Base-by-base conservation (phyloP, 37 sponge, comb jelly and placozoan genomes). In the Crambe crambe region DNA sequence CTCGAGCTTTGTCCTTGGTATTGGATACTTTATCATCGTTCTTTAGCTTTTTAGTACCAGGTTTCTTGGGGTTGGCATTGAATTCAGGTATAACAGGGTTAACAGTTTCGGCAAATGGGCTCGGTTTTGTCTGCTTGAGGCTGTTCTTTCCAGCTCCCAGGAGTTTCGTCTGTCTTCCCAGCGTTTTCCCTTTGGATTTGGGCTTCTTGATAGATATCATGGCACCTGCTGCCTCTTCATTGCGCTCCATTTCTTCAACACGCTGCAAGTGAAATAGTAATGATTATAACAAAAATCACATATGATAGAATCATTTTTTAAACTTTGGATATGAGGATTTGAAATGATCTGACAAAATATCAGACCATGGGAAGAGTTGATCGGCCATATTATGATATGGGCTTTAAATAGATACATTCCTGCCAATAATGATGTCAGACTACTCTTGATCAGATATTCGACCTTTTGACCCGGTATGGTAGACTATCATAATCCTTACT, bases 41-140 rank as follows among this genome's bases (percentile, higher is more conserved):
- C 66, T 31, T 65, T 18, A 29, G 31, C 30, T 59, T 27, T 47
- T 71, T 26, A 44, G 58, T 22, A 31, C 43, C 8, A 25, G 66
- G 44, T 26, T 78, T 83, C 71, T 83, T 80, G n/a, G 65, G 68
- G 37, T 87, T 63, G 26, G 76, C 75, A 41, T 70, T 77, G 70
- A 76, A 93, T 70, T 86, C 94, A 1, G 94, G 94, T 0, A 93
- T 79, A 0, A 26, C 25, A 22, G 94, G 94, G 0, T 44, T 41
- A 23, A 93, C 58, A 1, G 72, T 56, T 65, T 93, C 94, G 10
- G 83, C 90, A 85, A 82, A 89, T 0, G 83, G 60, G 40, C 87
- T 86, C 30, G 91, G 91, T 32, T 73, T 77, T 32, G 91, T 86
- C 29, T 43, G 75, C 73, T 78, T 57, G 18, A 80, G 35, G 25